Conservation (phyloP, 2,888 invertebrate genomes). For the Rhamphomyia laevipes region DNA sequence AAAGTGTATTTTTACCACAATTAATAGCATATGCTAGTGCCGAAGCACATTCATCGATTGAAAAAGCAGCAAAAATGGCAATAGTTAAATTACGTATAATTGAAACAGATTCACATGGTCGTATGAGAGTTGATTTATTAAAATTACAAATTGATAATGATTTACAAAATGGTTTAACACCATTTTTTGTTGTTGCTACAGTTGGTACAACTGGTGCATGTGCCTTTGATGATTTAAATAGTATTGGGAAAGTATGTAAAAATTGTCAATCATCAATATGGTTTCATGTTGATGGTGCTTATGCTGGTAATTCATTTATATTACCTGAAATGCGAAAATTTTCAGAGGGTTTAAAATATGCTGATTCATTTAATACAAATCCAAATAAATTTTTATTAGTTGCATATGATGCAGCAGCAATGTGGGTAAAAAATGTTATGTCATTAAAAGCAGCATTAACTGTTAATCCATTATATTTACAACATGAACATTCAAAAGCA, state of each 20-base stretch:
- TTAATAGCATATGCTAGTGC: slow-evolving; percentile 64
- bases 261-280: slow-evolving; percentile 50
- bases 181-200: slow-evolving; percentile 73
- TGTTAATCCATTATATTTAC: slow-evolving; percentile 76
- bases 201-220: slow-evolving; percentile 75
- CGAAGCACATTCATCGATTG: slow-evolving; percentile 65
- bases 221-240: slow-evolving; percentile 69
- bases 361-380: slow-evolving; percentile 78
- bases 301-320: slow-evolving; percentile 76
- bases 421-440: slow-evolving; percentile 71
- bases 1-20: slow-evolving; percentile 61
- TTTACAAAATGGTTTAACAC: slow-evolving; percentile 58
- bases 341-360: slow-evolving; percentile 56
- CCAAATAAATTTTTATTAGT: slow-evolving; percentile 80
- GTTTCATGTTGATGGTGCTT: slow-evolving; percentile 82
- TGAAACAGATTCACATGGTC: slow-evolving; percentile 56
- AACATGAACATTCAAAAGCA: slow-evolving; percentile 63
- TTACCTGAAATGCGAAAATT: slow-evolving; percentile 66
- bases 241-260: slow-evolving; percentile 62
- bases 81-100: slow-evolving; percentile 58
- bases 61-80: slow-evolving; percentile 69
- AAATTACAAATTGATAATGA: slow-evolving; percentile 58
- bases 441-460: slow-evolving; percentile 70
- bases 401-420: slow-evolving; percentile 73
- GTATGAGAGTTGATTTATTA: slow-evolving; percentile 50